Evolutionary conservation across 1,140 invertebrate genomes (phyloP), one percentile per base, ranked within the genome.

Genomic region (Acyrthosiphon pisum): DNA sequence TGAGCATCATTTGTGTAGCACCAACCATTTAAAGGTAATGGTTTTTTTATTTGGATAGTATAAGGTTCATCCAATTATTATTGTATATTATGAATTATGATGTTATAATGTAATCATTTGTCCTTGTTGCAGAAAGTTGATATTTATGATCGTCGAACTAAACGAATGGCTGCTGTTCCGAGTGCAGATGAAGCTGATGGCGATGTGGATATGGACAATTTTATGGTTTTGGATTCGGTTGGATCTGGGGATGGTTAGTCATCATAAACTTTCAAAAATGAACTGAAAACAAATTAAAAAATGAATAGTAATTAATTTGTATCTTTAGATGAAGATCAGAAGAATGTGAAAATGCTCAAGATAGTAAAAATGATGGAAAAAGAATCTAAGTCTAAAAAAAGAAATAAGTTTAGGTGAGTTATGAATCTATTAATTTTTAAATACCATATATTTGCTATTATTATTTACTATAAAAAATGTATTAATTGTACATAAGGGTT

Each of bases 151-250:
- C 81, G 37, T 6, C 46, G 53, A 20, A 91, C 86, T 48, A 93
- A 91, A 93, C 50, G 91, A 83, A 93, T 93, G 90, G 88, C 84
- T 76, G 91, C 90, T 44, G 48, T 91, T 86, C 90, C 96, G 94
- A 95, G 94, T 95, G 94, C 94, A 68, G 94, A 95, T 90, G 96
- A 97, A 94, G 97, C 97, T 94, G 97, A 97, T 89, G 97, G 97
- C 94, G 97, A 97, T 95, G 96, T 97, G 8, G 97, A 97, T 95
- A 96, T 98, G 86, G 97, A 98, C 91, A 97, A 98, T 94, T 98
- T 98, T 94, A 97, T 98, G 96, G 97, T 97, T 48, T 96, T 98
- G 20, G 97, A 98, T 95, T 97, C 97, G 37, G 97, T 98, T 37
- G 97, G 97, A n/a, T 97, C 97, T 95, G 97, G 97, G 37, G 97